Evolutionary conservation across 2,797 vertebrate genomes (phyloP).

Genomic region (Mormyrops boulengeri): DNA sequence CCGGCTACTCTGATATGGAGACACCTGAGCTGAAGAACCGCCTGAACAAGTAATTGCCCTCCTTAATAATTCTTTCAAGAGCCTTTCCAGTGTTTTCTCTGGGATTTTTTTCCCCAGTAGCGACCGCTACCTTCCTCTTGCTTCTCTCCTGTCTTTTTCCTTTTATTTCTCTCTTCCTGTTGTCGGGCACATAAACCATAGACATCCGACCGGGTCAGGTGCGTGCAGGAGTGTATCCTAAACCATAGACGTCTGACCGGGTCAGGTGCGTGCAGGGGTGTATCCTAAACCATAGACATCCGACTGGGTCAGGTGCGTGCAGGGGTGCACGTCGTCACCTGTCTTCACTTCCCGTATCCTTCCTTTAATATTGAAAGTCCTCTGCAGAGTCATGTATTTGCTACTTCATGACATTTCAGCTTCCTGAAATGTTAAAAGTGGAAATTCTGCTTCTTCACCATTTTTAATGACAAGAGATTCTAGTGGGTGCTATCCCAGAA

Average conservation of each 20-base stretch:
- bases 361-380: not conserved
- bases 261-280: not conserved
- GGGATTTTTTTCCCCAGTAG: not conserved
- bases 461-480: not conserved
- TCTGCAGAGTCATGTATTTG: not conserved
- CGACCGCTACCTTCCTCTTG: not conserved
- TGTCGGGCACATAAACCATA: not conserved
- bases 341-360: not conserved
- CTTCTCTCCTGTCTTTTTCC: not conserved
- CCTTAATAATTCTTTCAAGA: not conserved
- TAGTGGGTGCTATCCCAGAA: not conserved
- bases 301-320: not conserved
- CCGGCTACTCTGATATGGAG: constrained; percentile 86
- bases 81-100: not conserved
- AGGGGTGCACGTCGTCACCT: not conserved
- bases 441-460: not conserved
- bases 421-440: not conserved
- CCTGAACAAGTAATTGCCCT: constrained; percentile 70
- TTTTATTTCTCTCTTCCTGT: not conserved
- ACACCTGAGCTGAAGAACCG: constrained; percentile 86
- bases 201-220: not conserved
- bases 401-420: not conserved
- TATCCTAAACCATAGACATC: not conserved
- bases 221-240: not conserved
- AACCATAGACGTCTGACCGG: not conserved